These are phyloP conservation scores for Ypsolopha scabrella DNA, from an alignment of 2,888 invertebrate species.

Conservation along the genomic window DNA sequence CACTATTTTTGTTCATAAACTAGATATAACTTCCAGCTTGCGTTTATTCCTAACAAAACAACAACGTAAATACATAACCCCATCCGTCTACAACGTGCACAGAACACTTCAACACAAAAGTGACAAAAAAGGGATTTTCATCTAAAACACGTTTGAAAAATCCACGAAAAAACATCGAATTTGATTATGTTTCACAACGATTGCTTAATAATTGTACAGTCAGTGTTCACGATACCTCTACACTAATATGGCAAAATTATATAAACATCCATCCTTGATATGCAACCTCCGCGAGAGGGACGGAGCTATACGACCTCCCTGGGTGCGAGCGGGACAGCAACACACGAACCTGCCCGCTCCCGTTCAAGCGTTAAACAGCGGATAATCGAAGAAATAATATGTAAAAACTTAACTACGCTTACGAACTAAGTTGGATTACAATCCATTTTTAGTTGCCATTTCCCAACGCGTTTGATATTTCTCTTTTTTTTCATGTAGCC, in stretches of 20 bases:
- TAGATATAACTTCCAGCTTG: neutral
- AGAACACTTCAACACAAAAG: conserved; percentile 10
- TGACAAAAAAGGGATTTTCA: conserved; percentile 3
- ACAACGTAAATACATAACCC: neutral
- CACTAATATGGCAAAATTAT: conserved; percentile 57
- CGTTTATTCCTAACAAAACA: neutral
- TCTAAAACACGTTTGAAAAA: neutral
- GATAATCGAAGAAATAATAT: conserved; percentile 17
- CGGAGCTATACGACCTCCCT: neutral
- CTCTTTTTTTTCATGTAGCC: conserved; percentile 20
- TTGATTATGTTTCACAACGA: conserved; percentile 47
- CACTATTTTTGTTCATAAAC: neutral
- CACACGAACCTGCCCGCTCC: neutral
- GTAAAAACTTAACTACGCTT: conserved; percentile 37
- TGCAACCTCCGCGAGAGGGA: neutral
- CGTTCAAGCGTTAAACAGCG: neutral
- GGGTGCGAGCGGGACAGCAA: neutral
- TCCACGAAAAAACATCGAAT: conserved; percentile 33
- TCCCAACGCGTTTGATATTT: neutral
- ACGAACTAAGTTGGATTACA: conserved; percentile 3
- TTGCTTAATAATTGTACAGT: conserved; percentile 45
- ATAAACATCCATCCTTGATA: too few species aligned
- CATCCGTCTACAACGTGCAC: conserved; percentile 6
- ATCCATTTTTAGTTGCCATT: neutral
- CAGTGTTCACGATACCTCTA: conserved; percentile 31